Base-by-base conservation (phyloP, 2,888 invertebrate species). In the Dichetophora obliterata region DNA sequence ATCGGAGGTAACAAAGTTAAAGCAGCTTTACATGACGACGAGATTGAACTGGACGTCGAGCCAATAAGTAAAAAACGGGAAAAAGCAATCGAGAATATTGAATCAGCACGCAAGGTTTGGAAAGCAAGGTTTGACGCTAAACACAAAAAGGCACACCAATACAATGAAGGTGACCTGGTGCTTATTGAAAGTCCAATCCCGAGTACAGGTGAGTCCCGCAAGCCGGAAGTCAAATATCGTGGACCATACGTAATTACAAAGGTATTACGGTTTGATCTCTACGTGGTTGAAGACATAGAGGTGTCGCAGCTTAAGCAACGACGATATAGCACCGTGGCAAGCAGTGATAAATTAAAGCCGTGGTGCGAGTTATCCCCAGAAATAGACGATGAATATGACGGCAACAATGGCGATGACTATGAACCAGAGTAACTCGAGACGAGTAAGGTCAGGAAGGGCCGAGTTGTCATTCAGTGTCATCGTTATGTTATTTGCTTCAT, bases 271-370 rank as follows among this genome's bases (percentile, higher is more conserved):
- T 61, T 75, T 50, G 52, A 77, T 54, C 34, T 57, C 19, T 54
- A 69, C 34, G 22, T 70, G 16, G 22, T 78, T 5, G 57, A 54
- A 16, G 78, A 79, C 19, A 75, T 79, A 14, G 73, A 76, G 5
- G 77, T 75, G 3, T 69, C 69, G 9, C 76, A 76, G 19, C 2
- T 31, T 4, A 75, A 70, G 4, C 66, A 75, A 16, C 65, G 75
- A 5, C 59, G 54, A 11, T 37, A 37, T 37, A 37, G 37, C 37
- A 37, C 37, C 8, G 37, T 79, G 1, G 71, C 63, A 0, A 79
- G 78, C 69, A 78, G 76, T 34, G 80, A 79, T 14, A 77, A 77
- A 31, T n/a, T 80, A 50, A 80, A 78, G 19, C 57, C 78, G 14
- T 80, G 76, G 76, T 76, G 79, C 24, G 52, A 37, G 9, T 24